These are phyloP conservation scores for Drosophila trichaetosa DNA, from an alignment of 2,888 invertebrate genomes.

Conservation along the genomic window DNA sequence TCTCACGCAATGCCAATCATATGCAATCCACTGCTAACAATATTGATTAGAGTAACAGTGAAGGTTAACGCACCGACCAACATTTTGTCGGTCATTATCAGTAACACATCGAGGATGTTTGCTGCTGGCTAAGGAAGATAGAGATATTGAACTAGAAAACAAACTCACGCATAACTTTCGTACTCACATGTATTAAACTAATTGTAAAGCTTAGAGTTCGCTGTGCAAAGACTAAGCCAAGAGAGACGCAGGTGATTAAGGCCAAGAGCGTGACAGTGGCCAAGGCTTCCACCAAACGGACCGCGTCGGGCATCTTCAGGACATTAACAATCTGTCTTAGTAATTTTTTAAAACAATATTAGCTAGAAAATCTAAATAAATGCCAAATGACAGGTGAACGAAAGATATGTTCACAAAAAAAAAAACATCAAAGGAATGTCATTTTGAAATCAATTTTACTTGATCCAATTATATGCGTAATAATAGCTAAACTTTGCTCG, in stretches of 20 bases:
- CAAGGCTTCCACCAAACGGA: constrained; percentile 59
- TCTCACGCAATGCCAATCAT: constrained; percentile 45
- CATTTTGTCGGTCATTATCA: constrained; percentile 50
- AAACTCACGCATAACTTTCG: too few relatives aligned
- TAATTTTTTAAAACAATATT: background rate
- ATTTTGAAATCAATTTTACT: background rate
- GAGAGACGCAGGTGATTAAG: constrained; percentile 53
- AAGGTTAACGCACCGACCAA: constrained; percentile 50
- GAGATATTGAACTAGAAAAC: background rate
- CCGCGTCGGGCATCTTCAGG: constrained; percentile 59
- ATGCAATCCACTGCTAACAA: constrained; percentile 49
- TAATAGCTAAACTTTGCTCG: constrained; percentile 6
- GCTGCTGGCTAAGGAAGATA: constrained; percentile 58
- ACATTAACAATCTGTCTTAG: background rate
- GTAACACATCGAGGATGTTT: constrained; percentile 39
- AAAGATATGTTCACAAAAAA: background rate
- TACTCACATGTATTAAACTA: constrained; percentile 51
- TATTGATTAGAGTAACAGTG: constrained; percentile 45
- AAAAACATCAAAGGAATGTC: background rate
- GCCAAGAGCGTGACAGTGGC: constrained; percentile 59
- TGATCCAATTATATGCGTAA: background rate
- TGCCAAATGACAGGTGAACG: constrained; percentile 21
- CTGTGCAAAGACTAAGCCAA: constrained; percentile 54
- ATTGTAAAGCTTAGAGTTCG: constrained; percentile 40
- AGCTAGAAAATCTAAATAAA: background rate